phyloP scores from a whole-genome alignment of 2,888 invertebrate species.

The Pseudococcus viburni region DNA sequence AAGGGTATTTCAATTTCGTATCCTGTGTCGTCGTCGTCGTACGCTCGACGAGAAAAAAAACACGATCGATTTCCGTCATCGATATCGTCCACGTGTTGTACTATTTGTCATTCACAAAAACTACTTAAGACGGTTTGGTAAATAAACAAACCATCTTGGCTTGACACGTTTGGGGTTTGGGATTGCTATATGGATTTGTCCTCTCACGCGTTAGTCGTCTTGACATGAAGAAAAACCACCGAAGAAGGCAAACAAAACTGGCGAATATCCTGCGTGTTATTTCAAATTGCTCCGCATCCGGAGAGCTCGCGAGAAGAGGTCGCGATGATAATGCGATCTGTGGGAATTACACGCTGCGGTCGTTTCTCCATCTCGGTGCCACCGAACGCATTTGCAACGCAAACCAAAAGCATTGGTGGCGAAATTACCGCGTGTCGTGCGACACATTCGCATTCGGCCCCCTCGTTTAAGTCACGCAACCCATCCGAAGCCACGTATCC shows the following conservation, averaged over 20 bases:
- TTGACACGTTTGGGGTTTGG: conserved; percentile 3
- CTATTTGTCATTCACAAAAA: conserved; percentile 36
- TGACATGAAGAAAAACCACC: neutral
- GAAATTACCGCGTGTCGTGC: conserved; percentile 58
- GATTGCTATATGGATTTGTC: neutral
- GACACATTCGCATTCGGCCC: conserved; percentile 56
- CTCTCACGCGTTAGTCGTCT: neutral
- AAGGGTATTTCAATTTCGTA: conserved; percentile 41
- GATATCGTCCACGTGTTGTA: conserved; percentile 45
- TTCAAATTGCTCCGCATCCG: neutral
- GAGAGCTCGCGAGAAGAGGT: neutral
- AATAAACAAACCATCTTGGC: conserved; percentile 35
- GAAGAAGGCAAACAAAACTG: neutral
- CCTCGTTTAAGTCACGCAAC: conserved; percentile 45
- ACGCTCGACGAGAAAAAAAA: neutral
- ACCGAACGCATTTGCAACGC: conserved; percentile 41
- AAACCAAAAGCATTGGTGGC: neutral
- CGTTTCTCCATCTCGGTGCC: neutral
- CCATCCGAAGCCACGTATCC: neutral
- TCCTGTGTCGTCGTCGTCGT: neutral
- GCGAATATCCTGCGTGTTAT: conserved; percentile 17
- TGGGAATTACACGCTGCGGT: conserved; percentile 56
- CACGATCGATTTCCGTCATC: conserved; percentile 52
- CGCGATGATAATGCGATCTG: conserved; percentile 60
- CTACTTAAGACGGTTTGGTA: conserved; percentile 17